Conservation (phyloP, 1,140 invertebrate species). For the Tetragnatha versicolor region DNA sequence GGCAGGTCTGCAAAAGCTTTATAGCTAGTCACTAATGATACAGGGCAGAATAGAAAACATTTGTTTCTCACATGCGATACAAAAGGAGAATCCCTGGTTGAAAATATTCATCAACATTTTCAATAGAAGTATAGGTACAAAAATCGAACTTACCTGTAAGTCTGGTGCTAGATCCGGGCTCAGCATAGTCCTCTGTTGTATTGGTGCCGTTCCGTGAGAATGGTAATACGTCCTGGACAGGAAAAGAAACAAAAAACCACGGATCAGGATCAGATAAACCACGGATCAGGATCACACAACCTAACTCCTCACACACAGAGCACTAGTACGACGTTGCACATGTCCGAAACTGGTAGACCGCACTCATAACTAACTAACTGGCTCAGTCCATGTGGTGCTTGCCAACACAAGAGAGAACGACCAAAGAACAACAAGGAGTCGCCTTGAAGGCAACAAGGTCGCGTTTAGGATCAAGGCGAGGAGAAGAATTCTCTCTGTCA, state of each 20-base stretch:
- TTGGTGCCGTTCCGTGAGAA: conserved; percentile 42
- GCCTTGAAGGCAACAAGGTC: conserved; percentile 52
- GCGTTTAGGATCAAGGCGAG: conserved; percentile 47
- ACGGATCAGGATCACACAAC: too few species aligned
- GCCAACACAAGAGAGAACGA: not conserved
- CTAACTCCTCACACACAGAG: too few species aligned
- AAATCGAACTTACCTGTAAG: conserved; percentile 28
- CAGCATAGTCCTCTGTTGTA: conserved; percentile 48
- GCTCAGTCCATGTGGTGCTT: not conserved
- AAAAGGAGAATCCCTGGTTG: too few species aligned
- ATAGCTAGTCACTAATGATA: too few species aligned
- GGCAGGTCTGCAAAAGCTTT: too few species aligned
- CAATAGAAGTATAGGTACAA: too few species aligned
- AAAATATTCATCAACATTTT: too few species aligned
- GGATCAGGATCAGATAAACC: not conserved
- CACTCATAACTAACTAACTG: too few species aligned
- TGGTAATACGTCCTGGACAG: conserved; percentile 45
- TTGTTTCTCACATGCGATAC: too few species aligned
- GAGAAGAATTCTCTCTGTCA: conserved; percentile 18
- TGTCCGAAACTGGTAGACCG: too few species aligned
- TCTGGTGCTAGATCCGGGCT: conserved; percentile 36
- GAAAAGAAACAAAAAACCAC: conserved; percentile 15
- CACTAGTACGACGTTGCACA: too few species aligned
- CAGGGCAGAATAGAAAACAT: too few species aligned
- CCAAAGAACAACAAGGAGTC: conserved; percentile 17